Evolutionary conservation across 1,140 invertebrate genomes (phyloP).

Genomic region (Neocloeon triangulifer): DNA sequence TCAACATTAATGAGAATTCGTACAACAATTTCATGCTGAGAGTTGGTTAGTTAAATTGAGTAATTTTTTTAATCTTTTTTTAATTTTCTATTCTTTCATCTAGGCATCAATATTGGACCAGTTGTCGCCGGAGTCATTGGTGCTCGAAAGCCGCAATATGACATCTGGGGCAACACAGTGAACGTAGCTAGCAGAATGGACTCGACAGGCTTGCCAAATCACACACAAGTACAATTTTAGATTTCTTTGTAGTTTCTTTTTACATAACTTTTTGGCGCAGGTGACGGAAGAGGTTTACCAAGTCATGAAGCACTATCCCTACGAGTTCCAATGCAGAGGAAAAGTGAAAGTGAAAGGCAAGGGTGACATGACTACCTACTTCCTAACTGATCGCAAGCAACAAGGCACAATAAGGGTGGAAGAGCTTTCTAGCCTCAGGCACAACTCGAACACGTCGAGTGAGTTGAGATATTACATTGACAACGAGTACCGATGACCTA

Average conservation of each 20-base stretch:
- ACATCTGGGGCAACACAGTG: slow-evolving; percentile 92
- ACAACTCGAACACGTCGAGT: neutral
- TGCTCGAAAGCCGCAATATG: slow-evolving; percentile 82
- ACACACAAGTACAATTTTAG: slow-evolving; percentile 53
- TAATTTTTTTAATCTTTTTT: too few relatives aligned
- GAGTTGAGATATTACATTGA: neutral
- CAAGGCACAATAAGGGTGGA: slow-evolving; percentile 28
- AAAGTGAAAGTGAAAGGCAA: slow-evolving; percentile 83
- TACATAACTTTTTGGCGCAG: slow-evolving; percentile 11
- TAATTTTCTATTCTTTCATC: slow-evolving; percentile 9
- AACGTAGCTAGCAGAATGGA: slow-evolving; percentile 83
- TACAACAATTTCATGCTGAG: slow-evolving; percentile 91
- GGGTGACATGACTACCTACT: slow-evolving; percentile 84
- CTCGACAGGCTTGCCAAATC: slow-evolving; percentile 61
- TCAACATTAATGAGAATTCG: slow-evolving; percentile 82
- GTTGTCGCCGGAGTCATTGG: slow-evolving; percentile 89
- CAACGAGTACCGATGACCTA: neutral
- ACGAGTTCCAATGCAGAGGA: slow-evolving; percentile 59
- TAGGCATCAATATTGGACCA: slow-evolving; percentile 75
- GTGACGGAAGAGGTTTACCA: slow-evolving; percentile 65
- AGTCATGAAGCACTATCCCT: slow-evolving; percentile 41
- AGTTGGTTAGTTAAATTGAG: slow-evolving; percentile 61
- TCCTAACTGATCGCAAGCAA: slow-evolving; percentile 45
- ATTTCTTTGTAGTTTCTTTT: slow-evolving; percentile 2
- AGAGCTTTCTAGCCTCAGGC: slow-evolving; percentile 17